Evolutionary conservation across 37 sponge, comb jelly and placozoan genomes (phyloP).

Genomic region (Halisarca cf. caerulea): DNA sequence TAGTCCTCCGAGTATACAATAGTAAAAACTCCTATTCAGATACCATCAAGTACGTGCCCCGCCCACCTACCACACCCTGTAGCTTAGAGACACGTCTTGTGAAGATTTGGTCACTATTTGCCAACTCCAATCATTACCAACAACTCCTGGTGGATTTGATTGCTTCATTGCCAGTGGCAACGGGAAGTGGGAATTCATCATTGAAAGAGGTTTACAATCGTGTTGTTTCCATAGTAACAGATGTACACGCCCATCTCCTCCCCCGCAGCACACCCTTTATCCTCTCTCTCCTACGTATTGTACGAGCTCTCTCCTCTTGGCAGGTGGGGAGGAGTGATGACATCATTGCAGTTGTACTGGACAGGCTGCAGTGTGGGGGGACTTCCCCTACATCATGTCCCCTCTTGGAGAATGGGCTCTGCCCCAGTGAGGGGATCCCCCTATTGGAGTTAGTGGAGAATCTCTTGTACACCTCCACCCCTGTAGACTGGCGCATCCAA

Average conservation of each 20-base stretch:
- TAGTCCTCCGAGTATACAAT: conserved; percentile 39
- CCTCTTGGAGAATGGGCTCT: no score
- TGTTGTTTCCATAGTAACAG: not conserved
- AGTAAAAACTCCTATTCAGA: conserved; percentile 9
- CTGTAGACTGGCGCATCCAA: not conserved
- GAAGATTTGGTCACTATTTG: not conserved
- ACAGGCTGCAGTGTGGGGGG: no score
- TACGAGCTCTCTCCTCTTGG: not conserved
- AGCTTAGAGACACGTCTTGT: not conserved
- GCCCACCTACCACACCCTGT: not conserved
- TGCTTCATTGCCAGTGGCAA: not conserved
- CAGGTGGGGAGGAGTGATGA: not conserved
- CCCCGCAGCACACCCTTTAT: not conserved
- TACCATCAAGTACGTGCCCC: not conserved
- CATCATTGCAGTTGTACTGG: no score
- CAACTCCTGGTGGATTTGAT: not conserved
- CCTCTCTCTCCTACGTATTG: not conserved
- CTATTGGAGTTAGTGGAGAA: no score
- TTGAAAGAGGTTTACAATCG: no score
- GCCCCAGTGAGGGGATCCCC: no score
- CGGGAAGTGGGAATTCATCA: not conserved
- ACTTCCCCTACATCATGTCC: no score
- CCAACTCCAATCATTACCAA: not conserved
- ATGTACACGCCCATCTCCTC: not conserved
- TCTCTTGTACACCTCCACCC: no score